These are phyloP conservation scores for Oeneis ivallda DNA, from an alignment of 2,888 invertebrate species.

Conservation along the genomic window DNA sequence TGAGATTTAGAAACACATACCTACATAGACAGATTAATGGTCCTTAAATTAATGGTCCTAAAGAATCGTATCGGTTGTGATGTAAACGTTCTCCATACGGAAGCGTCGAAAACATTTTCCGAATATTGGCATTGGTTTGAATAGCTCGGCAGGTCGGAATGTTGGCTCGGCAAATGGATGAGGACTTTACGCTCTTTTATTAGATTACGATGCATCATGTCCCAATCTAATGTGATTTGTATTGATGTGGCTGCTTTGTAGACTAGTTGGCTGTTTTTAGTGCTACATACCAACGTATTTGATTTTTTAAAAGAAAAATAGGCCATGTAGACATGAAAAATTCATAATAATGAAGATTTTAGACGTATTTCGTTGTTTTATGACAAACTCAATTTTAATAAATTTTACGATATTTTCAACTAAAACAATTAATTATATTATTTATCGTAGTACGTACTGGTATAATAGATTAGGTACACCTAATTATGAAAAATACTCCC, in stretches of 20 bases:
- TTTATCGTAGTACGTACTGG: too few species aligned
- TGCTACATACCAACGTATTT: neutral
- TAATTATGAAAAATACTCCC: too few species aligned
- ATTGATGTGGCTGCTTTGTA: constrained; percentile 21
- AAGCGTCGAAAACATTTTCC: constrained; percentile 31
- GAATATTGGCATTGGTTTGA: constrained; percentile 35
- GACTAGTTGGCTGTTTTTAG: neutral
- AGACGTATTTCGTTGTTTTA: too few species aligned
- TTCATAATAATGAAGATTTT: too few species aligned
- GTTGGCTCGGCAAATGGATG: constrained; percentile 35
- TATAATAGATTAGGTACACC: too few species aligned
- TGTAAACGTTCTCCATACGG: constrained; percentile 21
- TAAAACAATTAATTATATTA: too few species aligned
- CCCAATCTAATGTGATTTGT: constrained; percentile 29
- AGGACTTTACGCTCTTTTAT: constrained; percentile 35
- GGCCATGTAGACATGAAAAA: too few species aligned
- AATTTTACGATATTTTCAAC: too few species aligned
- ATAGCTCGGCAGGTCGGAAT: constrained; percentile 32
- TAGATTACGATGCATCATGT: constrained; percentile 32
- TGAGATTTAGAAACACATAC: too few species aligned
- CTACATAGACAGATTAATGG: too few species aligned
- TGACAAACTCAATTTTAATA: too few species aligned
- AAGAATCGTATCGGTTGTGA: neutral
- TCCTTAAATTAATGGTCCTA: neutral
- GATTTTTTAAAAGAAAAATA: neutral